These are phyloP conservation scores for Euproctis similis DNA, from an alignment of 2,888 invertebrate species.

Conservation along the genomic window DNA sequence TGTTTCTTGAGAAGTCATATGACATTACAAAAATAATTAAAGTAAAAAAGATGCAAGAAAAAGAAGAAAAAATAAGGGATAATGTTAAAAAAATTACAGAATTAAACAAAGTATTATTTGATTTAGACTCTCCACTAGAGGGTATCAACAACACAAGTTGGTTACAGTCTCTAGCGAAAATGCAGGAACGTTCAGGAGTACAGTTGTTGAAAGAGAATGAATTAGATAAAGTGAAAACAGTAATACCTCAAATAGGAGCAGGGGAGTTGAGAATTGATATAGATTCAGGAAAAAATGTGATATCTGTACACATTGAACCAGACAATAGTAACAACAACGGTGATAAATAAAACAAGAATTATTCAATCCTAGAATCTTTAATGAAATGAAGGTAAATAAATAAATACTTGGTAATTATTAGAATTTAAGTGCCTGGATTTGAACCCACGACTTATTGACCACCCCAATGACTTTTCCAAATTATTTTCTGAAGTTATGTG, in stretches of 20 bases:
- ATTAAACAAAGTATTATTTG: constrained; percentile 26
- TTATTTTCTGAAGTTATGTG: too few species aligned
- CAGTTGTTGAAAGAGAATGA: constrained; percentile 40
- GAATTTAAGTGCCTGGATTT: too few species aligned
- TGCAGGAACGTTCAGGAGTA: constrained; percentile 34
- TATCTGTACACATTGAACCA: constrained; percentile 19
- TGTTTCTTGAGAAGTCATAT: constrained; percentile 4
- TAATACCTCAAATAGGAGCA: constrained; percentile 16
- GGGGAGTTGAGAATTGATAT: constrained; percentile 44
- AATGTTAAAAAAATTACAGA: constrained; percentile 34
- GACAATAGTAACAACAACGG: too few species aligned
- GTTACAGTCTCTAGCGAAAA: constrained; percentile 37
- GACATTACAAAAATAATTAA: constrained; percentile 7
- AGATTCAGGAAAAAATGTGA: constrained; percentile 17
- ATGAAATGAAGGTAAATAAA: too few species aligned
- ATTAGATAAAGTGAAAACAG: constrained; percentile 24
- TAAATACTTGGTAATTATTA: too few species aligned
- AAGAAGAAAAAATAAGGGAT: constrained; percentile 21
- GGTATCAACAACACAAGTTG: constrained; percentile 42
- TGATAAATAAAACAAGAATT: too few species aligned
- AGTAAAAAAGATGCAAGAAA: constrained; percentile 10
- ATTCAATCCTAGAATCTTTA: too few species aligned
- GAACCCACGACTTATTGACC: too few species aligned
- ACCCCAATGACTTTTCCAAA: too few species aligned
- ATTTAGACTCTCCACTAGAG: constrained; percentile 8